Base-by-base conservation (phyloP, 2,888 invertebrate genomes). In the Leptinotarsa peninsularis region DNA sequence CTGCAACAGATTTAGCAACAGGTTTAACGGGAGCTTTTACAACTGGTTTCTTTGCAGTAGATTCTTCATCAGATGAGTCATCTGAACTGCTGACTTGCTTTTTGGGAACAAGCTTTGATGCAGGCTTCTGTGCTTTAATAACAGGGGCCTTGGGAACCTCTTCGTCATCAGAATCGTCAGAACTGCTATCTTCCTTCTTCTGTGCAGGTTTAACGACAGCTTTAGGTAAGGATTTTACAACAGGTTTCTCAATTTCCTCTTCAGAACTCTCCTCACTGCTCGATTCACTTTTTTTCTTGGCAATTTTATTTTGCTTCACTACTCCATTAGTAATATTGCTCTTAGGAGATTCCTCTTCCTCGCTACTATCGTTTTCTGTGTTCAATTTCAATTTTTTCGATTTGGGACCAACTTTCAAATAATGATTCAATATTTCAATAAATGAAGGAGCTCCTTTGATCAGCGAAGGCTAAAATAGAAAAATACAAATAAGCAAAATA, bases 371-470 rank as follows among this genome's bases (percentile, higher is more conserved):
- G 43, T 82, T 81, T 66, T 80, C 79, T 18, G 74, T 23, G 60
- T 73, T 74, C 67, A 79, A n/a, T 75, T 82, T 82, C 15, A 82
- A 71, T 75, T 83, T 84, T 50, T 91, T 85, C 67, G 91, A 91
- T 75, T 89, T 90, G 21, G 84, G 80, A 58, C 88, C 86, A 77
- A 87, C 89, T 83, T 91, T 90, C 84, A 91, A 90, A 83, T 89
- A 93, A 82, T 90, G 89, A 10, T 88, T 85, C 23, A 92, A 79
- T 17, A 95, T 89, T 15, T 94, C 93, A 15, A 86, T 80, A n/a
- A 95, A 87, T 15, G 91, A 89, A 0, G 94, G 93, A 0, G 91
- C 90, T 72, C 92, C 93, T 86, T 94, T 93, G 0, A 90, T 89
- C 69, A 93, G 87, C 14, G 88, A 87, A 80, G 90, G 90, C 95